These are phyloP conservation scores for Hyla sarda DNA, from an alignment of 2,113 vertebrate species.

Conservation along the genomic window DNA sequence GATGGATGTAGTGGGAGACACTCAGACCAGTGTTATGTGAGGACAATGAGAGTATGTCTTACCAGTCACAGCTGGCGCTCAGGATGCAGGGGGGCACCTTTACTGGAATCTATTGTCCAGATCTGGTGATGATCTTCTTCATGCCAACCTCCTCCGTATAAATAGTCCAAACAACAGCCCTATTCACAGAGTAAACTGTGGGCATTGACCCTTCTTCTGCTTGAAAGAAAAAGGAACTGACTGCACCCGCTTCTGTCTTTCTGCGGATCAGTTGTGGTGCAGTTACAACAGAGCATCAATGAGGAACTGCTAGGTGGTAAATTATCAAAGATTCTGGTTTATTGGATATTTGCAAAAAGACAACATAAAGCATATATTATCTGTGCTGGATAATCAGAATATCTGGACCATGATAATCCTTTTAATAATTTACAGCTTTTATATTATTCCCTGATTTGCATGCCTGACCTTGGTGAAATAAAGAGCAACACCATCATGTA, in stretches of 20 bases:
- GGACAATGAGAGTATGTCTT: conserved; percentile 52
- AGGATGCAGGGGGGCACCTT: conserved; percentile 2
- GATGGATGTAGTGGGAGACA: conserved; percentile 25
- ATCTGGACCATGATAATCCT: too few species aligned
- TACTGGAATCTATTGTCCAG: conserved; percentile 46
- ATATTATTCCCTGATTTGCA: too few species aligned
- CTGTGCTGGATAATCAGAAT: too few species aligned
- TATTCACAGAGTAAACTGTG: conserved; percentile 8
- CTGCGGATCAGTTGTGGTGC: not conserved
- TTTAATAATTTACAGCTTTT: too few species aligned
- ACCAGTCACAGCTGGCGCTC: conserved; percentile 51
- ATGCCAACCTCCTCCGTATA: conserved; percentile 18
- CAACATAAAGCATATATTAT: too few species aligned
- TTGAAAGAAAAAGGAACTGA: not conserved
- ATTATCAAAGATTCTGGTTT: not conserved
- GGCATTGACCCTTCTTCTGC: conserved; percentile 1
- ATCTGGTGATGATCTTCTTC: conserved; percentile 42
- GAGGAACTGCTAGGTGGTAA: not conserved
- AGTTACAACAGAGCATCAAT: not conserved
- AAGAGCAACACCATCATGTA: too few species aligned
- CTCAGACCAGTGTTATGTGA: conserved; percentile 1
- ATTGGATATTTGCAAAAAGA: not conserved
- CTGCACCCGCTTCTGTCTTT: not conserved
- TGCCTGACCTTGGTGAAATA: too few species aligned
- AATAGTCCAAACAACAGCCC: conserved; percentile 22